phyloP scores from a whole-genome alignment of 2,113 vertebrate genomes.

The Corythornis madagascariensis region DNA sequence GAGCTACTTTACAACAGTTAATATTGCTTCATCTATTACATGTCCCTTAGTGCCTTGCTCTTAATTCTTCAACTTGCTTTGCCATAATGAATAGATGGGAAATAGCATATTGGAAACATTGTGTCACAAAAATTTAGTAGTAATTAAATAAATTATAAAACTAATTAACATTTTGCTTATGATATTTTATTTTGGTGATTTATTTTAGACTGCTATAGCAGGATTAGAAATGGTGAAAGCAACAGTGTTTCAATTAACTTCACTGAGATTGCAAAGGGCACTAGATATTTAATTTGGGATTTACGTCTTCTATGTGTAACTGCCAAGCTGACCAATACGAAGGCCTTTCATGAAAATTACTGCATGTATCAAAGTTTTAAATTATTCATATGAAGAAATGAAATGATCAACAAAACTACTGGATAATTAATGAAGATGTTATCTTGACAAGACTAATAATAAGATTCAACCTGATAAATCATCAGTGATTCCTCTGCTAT shows the following conservation, averaged over 20 bases:
- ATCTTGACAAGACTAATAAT: slow-evolving; percentile 73
- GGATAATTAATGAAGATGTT: slow-evolving; percentile 75
- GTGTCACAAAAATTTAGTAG: background rate
- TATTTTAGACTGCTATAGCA: background rate
- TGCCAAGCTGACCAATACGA: slow-evolving; percentile 63
- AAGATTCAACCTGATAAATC: slow-evolving; percentile 64
- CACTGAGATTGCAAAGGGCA: slow-evolving; percentile 3
- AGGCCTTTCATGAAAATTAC: slow-evolving; percentile 52
- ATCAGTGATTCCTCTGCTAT: slow-evolving; percentile 54
- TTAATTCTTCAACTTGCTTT: background rate
- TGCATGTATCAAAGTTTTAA: slow-evolving; percentile 65
- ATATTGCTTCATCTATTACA: background rate
- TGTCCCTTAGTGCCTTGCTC: background rate
- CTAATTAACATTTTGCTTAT: slow-evolving; percentile 7
- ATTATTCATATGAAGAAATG: slow-evolving; percentile 77
- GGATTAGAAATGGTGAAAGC: slow-evolving; percentile 13
- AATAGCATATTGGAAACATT: background rate
- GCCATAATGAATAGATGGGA: background rate
- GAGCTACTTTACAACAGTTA: background rate
- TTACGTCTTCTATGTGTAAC: background rate
- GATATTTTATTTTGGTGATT: slow-evolving; percentile 13
- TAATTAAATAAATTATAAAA: background rate
- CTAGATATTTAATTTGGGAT: slow-evolving; percentile 26
- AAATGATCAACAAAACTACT: slow-evolving; percentile 72
- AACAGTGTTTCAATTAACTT: slow-evolving; percentile 44